These are phyloP conservation scores for Trematomus bernacchii DNA, from an alignment of 2,797 vertebrate genomes.

Conservation along the genomic window DNA sequence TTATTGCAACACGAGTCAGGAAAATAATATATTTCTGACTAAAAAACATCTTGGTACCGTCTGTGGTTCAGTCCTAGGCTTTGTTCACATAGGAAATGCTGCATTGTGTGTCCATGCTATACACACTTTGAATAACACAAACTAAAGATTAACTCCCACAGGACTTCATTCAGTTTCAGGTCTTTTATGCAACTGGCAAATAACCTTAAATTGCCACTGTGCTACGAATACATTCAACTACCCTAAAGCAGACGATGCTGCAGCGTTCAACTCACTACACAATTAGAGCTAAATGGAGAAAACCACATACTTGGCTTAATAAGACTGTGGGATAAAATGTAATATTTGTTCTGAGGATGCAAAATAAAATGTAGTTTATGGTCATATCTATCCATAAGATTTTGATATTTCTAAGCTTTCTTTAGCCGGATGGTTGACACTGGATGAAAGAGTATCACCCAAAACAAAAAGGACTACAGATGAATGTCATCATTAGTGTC, in stretches of 20 bases:
- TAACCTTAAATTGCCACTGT: conserved; percentile 15
- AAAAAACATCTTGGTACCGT: too few species aligned
- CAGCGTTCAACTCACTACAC: conserved; percentile 3
- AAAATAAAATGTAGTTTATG: neutral
- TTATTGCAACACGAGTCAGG: neutral
- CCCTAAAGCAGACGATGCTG: conserved; percentile 8
- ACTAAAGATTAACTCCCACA: neutral
- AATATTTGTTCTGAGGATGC: conserved; percentile 9
- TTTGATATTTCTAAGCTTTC: neutral
- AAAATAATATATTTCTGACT: too few species aligned
- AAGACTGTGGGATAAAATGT: neutral
- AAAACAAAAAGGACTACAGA: neutral
- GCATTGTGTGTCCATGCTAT: neutral
- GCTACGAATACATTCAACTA: conserved; percentile 25
- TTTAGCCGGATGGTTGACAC: neutral
- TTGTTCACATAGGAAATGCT: neutral
- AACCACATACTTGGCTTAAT: conserved; percentile 1
- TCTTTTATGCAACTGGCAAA: conserved; percentile 21
- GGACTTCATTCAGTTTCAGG: conserved; percentile 1
- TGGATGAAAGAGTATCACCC: neutral
- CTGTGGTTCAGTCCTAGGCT: neutral
- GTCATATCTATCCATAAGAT: neutral
- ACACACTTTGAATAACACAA: neutral
- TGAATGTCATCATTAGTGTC: neutral
- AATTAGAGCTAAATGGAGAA: conserved; percentile 7